Base-by-base conservation (phyloP, 1,140 invertebrate species). In the Trigoniulus corallinus region DNA sequence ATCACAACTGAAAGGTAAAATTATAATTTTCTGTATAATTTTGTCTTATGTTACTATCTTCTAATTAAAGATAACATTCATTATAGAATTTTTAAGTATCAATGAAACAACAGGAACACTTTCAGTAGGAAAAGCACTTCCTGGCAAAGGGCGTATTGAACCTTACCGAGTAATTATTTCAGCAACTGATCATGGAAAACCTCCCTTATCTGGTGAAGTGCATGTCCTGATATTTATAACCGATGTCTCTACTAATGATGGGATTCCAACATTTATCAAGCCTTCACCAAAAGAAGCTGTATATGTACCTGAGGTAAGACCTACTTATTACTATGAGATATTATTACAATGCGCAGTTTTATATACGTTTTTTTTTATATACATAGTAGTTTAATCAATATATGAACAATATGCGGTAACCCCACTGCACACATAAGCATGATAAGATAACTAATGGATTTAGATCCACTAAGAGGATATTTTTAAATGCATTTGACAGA, bases 201-300 rank as follows among this genome's bases (percentile, higher is more conserved):
- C 73, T 24, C 60, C 64, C 21, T 66, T 83, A 1, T 74, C 67
- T 47, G 71, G 75, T 0, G 79, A 83, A 43, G 73, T 78, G 0
- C 70, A 72, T 21, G 60, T 87, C 0, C 69, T 72, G 1, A 59
- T 88, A 1, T 82, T 79, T 54, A 79, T 88, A 23, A 82, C 83
- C 0, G 83, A 88, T 59, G 80, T 88, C 0, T 82, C 82, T 39
- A 77, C 78, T 50, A 88, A 88, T 59, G 84, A 88, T 62, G 84
- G 84, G 0, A 78, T 86, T 4, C 84, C 84, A 0, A 67, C 74
- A 4, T 85, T 88, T 55, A 74, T 84, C 4, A 67, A 75, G 41
- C 82, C 83, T 0, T 74, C 74, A 2, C 62, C 75, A 0, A 78
- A 81, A n/a, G 80, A 86, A 62, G 64, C 75, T 3, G 76, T 82